Evolutionary conservation across 2,888 invertebrate genomes (phyloP), one percentile per base, ranked within the genome.

Genomic region (Andrena bucephala): DNA sequence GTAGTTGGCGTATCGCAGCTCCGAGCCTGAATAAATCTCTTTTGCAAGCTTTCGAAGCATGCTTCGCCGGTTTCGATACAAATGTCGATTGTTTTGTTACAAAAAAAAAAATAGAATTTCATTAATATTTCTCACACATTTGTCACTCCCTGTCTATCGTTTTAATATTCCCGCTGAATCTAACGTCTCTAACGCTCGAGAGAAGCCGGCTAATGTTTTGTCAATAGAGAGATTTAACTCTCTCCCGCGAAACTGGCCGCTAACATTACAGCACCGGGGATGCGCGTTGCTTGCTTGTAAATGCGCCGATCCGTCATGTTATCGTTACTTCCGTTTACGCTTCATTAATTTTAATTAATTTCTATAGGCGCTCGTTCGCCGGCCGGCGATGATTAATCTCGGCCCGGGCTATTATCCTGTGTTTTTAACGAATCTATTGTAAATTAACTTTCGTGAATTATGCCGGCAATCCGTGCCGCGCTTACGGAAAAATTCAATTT

Each of bases 311-410:
- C 85, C 85, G 84, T 88, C 88, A 85, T 83, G 87, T 87, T 87
- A 85, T 87, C 89, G 89, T 84, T 85, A 84, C 87, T 87, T 89
- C 85, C 87, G 87, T 88, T 88, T 84, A 87, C 84, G 88, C 87
- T 89, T 89, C 88, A 87, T 87, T 87, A 87, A 88, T 87, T 89
- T 89, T 88, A 88, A 88, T 88, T 88, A 88, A 88, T 88, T 85
- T 81, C 87, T 76, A 70, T 75, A 81, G 83, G 66, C 77, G 81
- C 50, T 77, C 81, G 72, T 83, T 84, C 77, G 78, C 77, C 80
- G 59, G 66, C 76, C 77, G 65, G 50, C 76, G 80, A 62, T 87
- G 85, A 86, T 86, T 83, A 83, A 87, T 87, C 67, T 60, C 83
- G 68, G 6, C 74, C 69, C 50, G 84, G 76, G 78, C 68, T 78